phyloP scores from a whole-genome alignment of 2,888 invertebrate species.

The Drosophila affinis region DNA sequence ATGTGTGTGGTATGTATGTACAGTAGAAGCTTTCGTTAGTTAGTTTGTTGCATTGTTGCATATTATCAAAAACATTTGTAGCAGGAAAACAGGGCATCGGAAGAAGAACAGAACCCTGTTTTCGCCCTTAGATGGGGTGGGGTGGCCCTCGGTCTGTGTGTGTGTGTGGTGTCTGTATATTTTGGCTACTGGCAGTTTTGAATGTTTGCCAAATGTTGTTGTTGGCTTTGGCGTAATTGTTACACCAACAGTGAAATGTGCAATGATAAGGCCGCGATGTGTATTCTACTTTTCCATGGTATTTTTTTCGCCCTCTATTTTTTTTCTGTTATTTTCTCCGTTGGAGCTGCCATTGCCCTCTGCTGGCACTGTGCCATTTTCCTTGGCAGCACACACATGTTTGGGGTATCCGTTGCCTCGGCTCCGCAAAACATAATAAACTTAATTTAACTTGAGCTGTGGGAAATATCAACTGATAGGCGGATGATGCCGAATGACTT shows the following conservation, averaged over 20 bases:
- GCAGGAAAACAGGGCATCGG: slow-evolving; percentile 24
- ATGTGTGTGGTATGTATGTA: slow-evolving; percentile 8
- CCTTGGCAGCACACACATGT: slow-evolving; percentile 27
- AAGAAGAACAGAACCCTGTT: slow-evolving; percentile 17
- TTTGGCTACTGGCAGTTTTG: slow-evolving; percentile 74
- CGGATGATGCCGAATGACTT: not conserved
- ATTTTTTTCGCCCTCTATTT: slow-evolving; percentile 46
- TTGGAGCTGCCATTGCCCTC: slow-evolving; percentile 40
- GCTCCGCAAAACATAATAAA: slow-evolving; percentile 31
- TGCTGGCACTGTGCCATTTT: slow-evolving; percentile 41
- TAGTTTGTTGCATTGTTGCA: slow-evolving; percentile 58
- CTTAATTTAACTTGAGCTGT: slow-evolving; percentile 31
- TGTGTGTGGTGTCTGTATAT: slow-evolving; percentile 30
- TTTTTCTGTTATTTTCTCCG: slow-evolving; percentile 11
- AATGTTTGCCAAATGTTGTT: slow-evolving; percentile 71
- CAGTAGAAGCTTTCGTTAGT: slow-evolving; percentile 33
- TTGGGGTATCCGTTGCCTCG: slow-evolving; percentile 17
- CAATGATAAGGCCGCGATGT: slow-evolving; percentile 71
- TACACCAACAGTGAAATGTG: slow-evolving; percentile 77
- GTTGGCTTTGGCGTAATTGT: slow-evolving; percentile 71
- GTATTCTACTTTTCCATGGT: slow-evolving; percentile 54
- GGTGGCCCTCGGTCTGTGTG: slow-evolving; percentile 1
- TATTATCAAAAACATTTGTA: slow-evolving; percentile 71
- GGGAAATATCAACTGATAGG: slow-evolving; percentile 8
- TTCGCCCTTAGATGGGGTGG: slow-evolving; percentile 9